Evolutionary conservation across 2,113 vertebrate species (phyloP).

Genomic region (Donacobius atricapilla): DNA sequence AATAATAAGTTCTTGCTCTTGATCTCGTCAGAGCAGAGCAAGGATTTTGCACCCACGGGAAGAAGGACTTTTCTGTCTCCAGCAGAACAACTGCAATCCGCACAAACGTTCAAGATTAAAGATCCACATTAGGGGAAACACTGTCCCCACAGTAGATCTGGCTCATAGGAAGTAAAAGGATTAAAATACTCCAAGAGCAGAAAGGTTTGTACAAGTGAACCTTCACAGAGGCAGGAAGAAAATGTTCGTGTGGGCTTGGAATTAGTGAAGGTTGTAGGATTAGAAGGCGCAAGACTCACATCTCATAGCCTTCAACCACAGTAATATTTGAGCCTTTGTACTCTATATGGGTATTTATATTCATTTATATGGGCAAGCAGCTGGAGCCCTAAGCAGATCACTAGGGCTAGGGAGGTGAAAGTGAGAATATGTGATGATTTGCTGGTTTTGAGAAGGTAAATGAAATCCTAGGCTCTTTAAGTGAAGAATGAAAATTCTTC

Average conservation of each 20-base stretch:
- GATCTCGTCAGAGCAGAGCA: background rate
- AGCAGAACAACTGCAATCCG: background rate
- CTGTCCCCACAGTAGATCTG: background rate
- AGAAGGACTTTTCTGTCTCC: background rate
- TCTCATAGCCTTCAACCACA: background rate
- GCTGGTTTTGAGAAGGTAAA: background rate
- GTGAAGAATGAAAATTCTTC: background rate
- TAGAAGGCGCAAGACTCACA: background rate
- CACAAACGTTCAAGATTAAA: background rate
- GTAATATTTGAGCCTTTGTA: background rate
- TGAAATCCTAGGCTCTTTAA: background rate
- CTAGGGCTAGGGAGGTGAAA: background rate
- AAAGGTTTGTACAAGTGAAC: background rate
- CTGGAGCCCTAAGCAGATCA: background rate
- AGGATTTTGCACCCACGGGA: background rate
- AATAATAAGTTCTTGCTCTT: constrained; percentile 46
- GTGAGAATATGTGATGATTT: background rate
- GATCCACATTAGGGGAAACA: background rate
- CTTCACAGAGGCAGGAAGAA: background rate
- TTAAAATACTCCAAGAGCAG: background rate
- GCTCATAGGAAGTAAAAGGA: background rate
- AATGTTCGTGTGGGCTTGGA: background rate
- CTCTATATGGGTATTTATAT: background rate
- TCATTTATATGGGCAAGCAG: background rate
- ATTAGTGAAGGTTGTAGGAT: background rate